Evolutionary conservation across 2,888 invertebrate genomes (phyloP), one percentile per base, ranked within the genome.

Genomic region (Xanthia togata): DNA sequence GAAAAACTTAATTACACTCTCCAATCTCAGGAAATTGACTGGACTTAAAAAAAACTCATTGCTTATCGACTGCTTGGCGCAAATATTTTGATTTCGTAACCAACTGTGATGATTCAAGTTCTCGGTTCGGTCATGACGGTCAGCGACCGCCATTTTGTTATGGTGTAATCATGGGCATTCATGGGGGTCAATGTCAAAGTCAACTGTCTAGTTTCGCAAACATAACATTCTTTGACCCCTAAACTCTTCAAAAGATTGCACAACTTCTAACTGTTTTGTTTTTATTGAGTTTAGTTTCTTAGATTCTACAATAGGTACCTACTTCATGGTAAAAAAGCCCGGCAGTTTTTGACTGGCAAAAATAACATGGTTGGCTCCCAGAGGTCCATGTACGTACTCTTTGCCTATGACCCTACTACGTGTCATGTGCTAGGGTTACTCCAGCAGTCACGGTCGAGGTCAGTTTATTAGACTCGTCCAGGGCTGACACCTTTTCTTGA

Each of bases 1-100:
- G 92, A 96, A 96, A 96, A 95, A 95, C 89, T 86, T 94, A 96
- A 96, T 96, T 96, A 96, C 91, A 92, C 93, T 90, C 89, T 93
- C 90, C 89, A 89, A 87, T 88, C 92, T 91, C 95, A 95, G 96
- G 95, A 96, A 96, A 95, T 95, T 92, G 91, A 83, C 44, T 89
- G 86, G 78, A 79, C 75, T 83, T 84, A 93, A 92, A 94, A 41
- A 94, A 93, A 86, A 76, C 63, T 79, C 78, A 79, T 75, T 82
- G 79, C 60, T 81, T 65, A 74, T 84, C 73, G 77, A 85, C 72
- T 44, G 74, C 26, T 74, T 70, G 50, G 71, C 11, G 17, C 47
- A 11, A 63, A 86, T 84, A 79, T 86, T 83, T 64, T 44, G 44
- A 31, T 70, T 64, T 57, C 20, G 6, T 14, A 62, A 44, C 31